Conservation (phyloP, 2,113 vertebrate species). For the Zeus faber region DNA sequence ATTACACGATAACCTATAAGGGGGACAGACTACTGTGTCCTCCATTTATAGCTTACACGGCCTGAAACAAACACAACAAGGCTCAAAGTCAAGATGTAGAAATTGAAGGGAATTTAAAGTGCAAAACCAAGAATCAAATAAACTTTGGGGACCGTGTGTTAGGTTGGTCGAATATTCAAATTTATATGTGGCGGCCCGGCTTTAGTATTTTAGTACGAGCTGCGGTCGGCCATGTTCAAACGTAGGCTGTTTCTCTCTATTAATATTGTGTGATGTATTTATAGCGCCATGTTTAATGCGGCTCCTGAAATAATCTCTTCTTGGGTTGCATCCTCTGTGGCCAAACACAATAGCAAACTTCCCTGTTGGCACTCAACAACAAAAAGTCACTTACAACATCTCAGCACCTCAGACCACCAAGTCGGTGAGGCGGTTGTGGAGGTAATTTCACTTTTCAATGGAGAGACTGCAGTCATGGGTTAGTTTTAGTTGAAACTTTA, state of each 20-base stretch:
- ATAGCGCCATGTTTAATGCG: constrained; percentile 71
- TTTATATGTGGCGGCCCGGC: too few relatives aligned
- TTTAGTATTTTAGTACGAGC: constrained; percentile 24
- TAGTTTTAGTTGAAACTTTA: too few relatives aligned
- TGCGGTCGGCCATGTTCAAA: constrained; percentile 37
- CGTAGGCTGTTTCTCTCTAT: constrained; percentile 48
- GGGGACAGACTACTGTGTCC: background rate
- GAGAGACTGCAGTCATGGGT: too few relatives aligned
- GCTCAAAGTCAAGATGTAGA: background rate
- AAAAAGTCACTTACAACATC: constrained; percentile 35
- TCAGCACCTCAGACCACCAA: background rate
- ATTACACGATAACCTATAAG: constrained; percentile 37
- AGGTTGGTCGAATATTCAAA: too few relatives aligned
- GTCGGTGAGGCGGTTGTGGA: too few relatives aligned
- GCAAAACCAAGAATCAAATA: too few relatives aligned
- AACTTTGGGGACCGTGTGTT: too few relatives aligned
- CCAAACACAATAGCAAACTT: constrained; percentile 71
- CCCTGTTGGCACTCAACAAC: constrained; percentile 49
- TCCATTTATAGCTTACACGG: constrained; percentile 14
- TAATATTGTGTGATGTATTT: constrained; percentile 70
- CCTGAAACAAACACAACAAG: background rate
- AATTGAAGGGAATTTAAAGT: background rate
- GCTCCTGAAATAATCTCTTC: constrained; percentile 73
- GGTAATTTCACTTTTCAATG: too few relatives aligned
- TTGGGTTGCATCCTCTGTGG: constrained; percentile 69